Evolutionary conservation across 1,140 invertebrate species (phyloP), one percentile per base, ranked within the genome.

Genomic region (Drosophila setifemur): DNA sequence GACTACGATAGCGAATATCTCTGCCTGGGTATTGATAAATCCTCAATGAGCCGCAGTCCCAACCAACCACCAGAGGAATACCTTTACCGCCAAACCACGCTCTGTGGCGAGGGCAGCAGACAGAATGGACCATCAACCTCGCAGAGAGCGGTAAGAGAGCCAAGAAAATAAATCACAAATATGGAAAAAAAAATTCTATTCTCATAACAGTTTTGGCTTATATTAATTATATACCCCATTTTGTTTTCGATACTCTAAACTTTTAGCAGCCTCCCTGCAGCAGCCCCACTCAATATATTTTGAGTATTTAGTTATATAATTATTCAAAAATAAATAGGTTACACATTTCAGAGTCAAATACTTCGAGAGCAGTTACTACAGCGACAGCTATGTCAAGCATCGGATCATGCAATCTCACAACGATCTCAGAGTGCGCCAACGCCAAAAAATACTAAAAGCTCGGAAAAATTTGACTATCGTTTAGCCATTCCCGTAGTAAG

Each of bases 381-480:
- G n/a, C n/a, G n/a, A n/a, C n/a, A n/a, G n/a, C n/a, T n/a, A n/a
- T n/a, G n/a, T n/a, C n/a, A n/a, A n/a, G n/a, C n/a, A n/a, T n/a
- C n/a, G n/a, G n/a, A n/a, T 16, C 2, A 21, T 19, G 4, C 12
- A 9, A 11, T 7, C n/a, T 4, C 45, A 23, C 0, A 7, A 9
- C 19, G 55, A 26, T 61, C 57, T 1, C 57, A 58, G 14, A 61
- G 57, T 18, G 6, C 31, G 0, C 57, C 57, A n/a, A 53, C 7
- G 8, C 0, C 3, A 0, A 8, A n/a, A 21, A 5, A 1, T 7
- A 14, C 4, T 47, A 4, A 4, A 1, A n/a, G n/a, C n/a, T 5
- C 25, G 6, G 9, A 18, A 2, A 55, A 25, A 28, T 33, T 19
- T 9, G 19, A 33, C n/a, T 11, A 9, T 6, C 45, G 28, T 11